A percentile compares a stretch with the other conserved stretches of the same genome.
Evolutionary conservation across 2,113 vertebrate species (phyloP).

Genomic region (Polypterus bichir): DNA sequence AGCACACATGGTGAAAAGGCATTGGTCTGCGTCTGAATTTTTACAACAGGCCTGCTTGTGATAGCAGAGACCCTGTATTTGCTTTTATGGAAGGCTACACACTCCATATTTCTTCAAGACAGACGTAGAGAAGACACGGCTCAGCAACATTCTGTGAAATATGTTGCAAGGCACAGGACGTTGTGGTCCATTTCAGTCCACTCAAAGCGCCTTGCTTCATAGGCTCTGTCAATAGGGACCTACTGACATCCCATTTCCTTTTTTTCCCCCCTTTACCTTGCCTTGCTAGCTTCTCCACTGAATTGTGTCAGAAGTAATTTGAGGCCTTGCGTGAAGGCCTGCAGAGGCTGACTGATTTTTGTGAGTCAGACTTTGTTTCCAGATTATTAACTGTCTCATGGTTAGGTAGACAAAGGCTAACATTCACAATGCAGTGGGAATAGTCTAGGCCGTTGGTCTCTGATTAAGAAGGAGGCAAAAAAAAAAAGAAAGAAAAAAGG

Average conservation of each 20-base stretch:
- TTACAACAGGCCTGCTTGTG: too few relatives aligned
- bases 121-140: not conserved
- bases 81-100: too few relatives aligned
- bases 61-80: too few relatives aligned
- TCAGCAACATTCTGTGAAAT: not conserved
- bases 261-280: conserved; percentile 29
- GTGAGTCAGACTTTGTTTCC: conserved; percentile 13
- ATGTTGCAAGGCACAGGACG: conserved; percentile 30
- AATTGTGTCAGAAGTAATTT: conserved; percentile 33
- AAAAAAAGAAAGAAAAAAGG: too few relatives aligned
- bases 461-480: too few relatives aligned
- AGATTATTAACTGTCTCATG: conserved; percentile 26
- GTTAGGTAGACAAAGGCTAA: conserved; percentile 22
- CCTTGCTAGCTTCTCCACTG: conserved; percentile 26
- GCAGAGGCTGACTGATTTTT: conserved; percentile 18
- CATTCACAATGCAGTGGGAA: conserved; percentile 14
- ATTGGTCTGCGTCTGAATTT: too few relatives aligned
- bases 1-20: too few relatives aligned
- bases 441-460: too few relatives aligned
- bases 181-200: conserved; percentile 27
- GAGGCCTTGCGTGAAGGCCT: conserved; percentile 22
- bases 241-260: conserved; percentile 26
- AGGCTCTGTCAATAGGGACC: conserved; percentile 25
- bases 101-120: too few relatives aligned
- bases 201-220: conserved; percentile 20